phyloP scores from a whole-genome alignment of 2,797 vertebrate species.

The Sparus aurata region DNA sequence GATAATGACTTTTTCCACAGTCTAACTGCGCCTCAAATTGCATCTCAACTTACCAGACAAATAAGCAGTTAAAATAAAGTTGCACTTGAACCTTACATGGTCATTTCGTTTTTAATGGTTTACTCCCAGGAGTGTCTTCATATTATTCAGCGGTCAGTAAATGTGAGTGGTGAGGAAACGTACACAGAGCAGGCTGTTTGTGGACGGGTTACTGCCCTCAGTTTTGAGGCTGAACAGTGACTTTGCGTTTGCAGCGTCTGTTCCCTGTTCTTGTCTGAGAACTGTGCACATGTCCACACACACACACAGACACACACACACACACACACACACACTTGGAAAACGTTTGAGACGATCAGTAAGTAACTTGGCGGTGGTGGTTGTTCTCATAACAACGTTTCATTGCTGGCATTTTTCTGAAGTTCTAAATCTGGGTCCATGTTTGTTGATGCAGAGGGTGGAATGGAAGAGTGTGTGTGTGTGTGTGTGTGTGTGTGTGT shows the following conservation, averaged over 20 bases:
- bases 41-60: slow-evolving; percentile 77
- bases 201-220: slow-evolving; percentile 45
- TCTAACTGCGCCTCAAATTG: slow-evolving; percentile 69
- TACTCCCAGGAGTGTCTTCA: slow-evolving; percentile 69
- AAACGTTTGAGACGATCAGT: slow-evolving; percentile 36
- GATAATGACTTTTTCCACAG: slow-evolving; percentile 77
- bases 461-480: slow-evolving; percentile 55
- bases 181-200: slow-evolving; percentile 59
- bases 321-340: slow-evolving; percentile 19
- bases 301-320: slow-evolving; percentile 34
- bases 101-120: slow-evolving; percentile 72
- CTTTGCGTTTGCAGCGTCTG: slow-evolving; percentile 48
- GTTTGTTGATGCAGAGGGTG: slow-evolving; percentile 78
- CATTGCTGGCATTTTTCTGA: slow-evolving; percentile 80
- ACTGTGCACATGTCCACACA: not conserved
- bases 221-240: slow-evolving; percentile 56
- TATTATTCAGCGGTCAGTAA: slow-evolving; percentile 70
- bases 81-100: slow-evolving; percentile 73
- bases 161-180: slow-evolving; percentile 70
- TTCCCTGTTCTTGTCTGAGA: slow-evolving; percentile 51
- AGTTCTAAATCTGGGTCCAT: slow-evolving; percentile 76
- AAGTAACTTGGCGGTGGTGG: slow-evolving; percentile 59
- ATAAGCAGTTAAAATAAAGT: slow-evolving; percentile 72
- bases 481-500: slow-evolving; percentile 10
- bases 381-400: slow-evolving; percentile 78